Base-by-base conservation (phyloP, 2,888 invertebrate species). In the Coenonympha arcania region DNA sequence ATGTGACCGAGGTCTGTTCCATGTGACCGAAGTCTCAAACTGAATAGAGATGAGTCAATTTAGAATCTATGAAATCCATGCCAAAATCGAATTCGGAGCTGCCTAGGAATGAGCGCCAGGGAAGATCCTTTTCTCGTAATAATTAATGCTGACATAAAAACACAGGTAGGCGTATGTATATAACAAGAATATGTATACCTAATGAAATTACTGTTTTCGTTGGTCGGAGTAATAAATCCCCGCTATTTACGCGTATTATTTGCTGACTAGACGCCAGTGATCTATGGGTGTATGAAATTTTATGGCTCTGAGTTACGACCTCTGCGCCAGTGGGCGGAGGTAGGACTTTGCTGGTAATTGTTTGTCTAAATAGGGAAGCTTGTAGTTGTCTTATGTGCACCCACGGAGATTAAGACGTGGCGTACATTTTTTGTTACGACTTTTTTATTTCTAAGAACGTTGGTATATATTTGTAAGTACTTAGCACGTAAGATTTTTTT, bases 291-390 rank as follows among this genome's bases (percentile, higher is more conserved):
- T 28, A 47, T 47, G 31, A 48, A 46, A 43, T 48, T 42, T 43
- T 43, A 31, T 31, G 31, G 20, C 13, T 15, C 30, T 34, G 43
- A 49, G 43, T 44, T 44, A 48, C 19, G 41, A 16, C 24, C 33
- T 34, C 26, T 36, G 48, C n/a, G n/a, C n/a, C n/a, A n/a, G n/a
- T 48, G 36, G 42, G 48, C 18, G 48, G 19, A 13, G 3, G 48
- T 28, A 13, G 3, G 22, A 40, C 19, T 28, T 44, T 44, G 34
- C 26, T 19, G 28, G 33, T 41, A 48, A 37, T 33, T 39, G 22
- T 48, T 52, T 39, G 18, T 52, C 42, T 47, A 24, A 40, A 31
- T 48, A 42, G 11, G 30, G 44, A 44, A 44, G 44, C 24, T 44
- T 44, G 44, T 44, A 44, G n/a, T n/a, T n/a, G n/a, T 19, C 13